A percentile compares a stretch with the other conserved stretches of the same genome.
phyloP scores from a whole-genome alignment of 2,113 vertebrate genomes.

The Myiozetetes cayanensis region DNA sequence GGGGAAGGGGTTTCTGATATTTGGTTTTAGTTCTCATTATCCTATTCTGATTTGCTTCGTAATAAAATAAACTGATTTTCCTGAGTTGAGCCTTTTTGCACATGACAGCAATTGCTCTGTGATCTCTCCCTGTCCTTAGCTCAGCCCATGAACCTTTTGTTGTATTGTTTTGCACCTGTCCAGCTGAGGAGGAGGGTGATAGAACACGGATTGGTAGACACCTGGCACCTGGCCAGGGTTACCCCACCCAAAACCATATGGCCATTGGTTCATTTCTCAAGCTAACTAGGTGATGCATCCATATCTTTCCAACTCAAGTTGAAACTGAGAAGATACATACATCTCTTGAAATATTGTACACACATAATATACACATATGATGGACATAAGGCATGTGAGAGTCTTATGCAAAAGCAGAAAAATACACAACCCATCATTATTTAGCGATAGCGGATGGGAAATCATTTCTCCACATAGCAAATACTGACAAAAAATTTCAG shows the following conservation, averaged over 20 bases:
- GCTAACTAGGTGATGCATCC: not conserved
- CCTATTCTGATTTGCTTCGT: not conserved
- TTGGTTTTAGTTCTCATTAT: not conserved
- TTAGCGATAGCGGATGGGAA: not conserved
- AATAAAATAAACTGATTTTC: not conserved
- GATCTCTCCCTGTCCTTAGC: not conserved
- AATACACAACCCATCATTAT: not conserved
- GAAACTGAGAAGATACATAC: not conserved
- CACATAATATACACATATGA: not conserved
- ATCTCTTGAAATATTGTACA: not conserved
- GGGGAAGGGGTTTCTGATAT: not conserved
- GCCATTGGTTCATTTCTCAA: not conserved
- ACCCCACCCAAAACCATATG: not conserved
- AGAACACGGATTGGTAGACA: not conserved
- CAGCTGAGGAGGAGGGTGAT: not conserved
- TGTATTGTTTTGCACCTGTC: not conserved
- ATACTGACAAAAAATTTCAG: not conserved
- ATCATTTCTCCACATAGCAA: not conserved
- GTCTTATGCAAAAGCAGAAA: not conserved
- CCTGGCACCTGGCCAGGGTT: not conserved
- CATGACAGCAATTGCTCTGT: accelerated
- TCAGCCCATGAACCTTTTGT: accelerated
- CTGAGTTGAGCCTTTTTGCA: too few relatives aligned
- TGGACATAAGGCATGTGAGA: not conserved
- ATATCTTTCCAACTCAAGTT: not conserved